Conservation (phyloP, 2,113 vertebrate genomes). For the Myodes glareolus region DNA sequence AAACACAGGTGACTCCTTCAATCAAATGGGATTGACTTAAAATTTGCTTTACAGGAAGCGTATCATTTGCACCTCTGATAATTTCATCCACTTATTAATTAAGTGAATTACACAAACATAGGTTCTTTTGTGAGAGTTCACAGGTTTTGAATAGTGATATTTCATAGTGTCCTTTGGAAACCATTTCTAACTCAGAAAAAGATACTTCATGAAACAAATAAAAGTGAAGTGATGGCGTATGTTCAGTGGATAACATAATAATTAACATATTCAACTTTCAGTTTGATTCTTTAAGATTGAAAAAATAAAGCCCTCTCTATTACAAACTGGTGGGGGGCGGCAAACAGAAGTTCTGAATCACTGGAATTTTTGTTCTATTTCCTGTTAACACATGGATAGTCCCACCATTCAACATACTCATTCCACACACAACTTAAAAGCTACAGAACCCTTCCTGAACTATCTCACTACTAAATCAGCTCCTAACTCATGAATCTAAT, state of each 20-base stretch:
- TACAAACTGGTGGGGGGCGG: slow-evolving; percentile 52
- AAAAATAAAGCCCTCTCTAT: slow-evolving; percentile 74
- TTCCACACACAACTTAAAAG: slow-evolving; percentile 65
- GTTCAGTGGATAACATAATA: background rate
- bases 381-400: slow-evolving; percentile 85
- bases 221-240: slow-evolving; percentile 17
- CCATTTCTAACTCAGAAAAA: slow-evolving; percentile 55
- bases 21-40: slow-evolving; percentile 7
- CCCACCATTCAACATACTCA: slow-evolving; percentile 77
- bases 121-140: background rate
- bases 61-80: background rate
- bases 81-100: slow-evolving; percentile 25
- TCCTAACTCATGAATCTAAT: slow-evolving; percentile 75
- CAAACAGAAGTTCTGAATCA: slow-evolving; percentile 85
- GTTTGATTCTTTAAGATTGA: slow-evolving; percentile 82
- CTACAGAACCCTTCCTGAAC: slow-evolving; percentile 57
- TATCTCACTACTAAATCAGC: slow-evolving; percentile 56
- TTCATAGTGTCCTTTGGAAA: slow-evolving; percentile 44
- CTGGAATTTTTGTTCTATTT: slow-evolving; percentile 87
- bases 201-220: slow-evolving; percentile 28
- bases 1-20: slow-evolving; percentile 65
- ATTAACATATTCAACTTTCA: slow-evolving; percentile 68
- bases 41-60: slow-evolving; percentile 44
- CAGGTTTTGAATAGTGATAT: background rate
- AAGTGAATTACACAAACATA: slow-evolving; percentile 39